A percentile compares a stretch with the other conserved stretches of the same genome.
These are phyloP conservation scores for Anomalospiza imberbis DNA, from an alignment of 2,797 vertebrate genomes.

Conservation along the genomic window DNA sequence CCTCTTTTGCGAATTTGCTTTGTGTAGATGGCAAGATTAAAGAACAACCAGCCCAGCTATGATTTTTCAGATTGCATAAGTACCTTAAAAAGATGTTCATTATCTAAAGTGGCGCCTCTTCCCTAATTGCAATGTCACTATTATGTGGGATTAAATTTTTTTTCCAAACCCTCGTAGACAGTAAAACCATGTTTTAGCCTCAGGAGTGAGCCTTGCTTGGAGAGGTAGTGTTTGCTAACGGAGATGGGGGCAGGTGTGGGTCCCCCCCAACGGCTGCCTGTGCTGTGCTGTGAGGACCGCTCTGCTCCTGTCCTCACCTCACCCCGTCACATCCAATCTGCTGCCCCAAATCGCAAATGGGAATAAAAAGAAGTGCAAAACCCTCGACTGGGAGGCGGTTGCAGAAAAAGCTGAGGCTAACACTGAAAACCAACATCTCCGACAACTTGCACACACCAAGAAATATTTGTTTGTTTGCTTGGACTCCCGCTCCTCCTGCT, in stretches of 20 bases:
- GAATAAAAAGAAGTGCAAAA: not conserved
- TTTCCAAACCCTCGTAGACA: not conserved
- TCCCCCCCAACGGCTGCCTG: not conserved
- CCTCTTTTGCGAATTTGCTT: constrained; percentile 17
- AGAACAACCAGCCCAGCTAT: constrained; percentile 4
- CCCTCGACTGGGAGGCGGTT: not conserved
- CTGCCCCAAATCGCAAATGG: not conserved
- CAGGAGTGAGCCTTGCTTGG: not conserved
- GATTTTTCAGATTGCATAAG: constrained; percentile 44
- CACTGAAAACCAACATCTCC: not conserved
- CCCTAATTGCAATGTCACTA: constrained; percentile 3
- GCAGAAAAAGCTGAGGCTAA: not conserved
- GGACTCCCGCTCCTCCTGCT: not conserved
- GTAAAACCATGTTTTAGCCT: not conserved
- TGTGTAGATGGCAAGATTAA: constrained; percentile 27
- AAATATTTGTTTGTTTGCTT: not conserved
- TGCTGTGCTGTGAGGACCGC: constrained; percentile 1
- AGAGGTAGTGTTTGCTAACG: not conserved
- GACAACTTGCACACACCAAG: not conserved
- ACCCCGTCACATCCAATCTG: constrained; percentile 40
- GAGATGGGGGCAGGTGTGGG: not conserved
- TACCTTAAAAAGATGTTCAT: constrained; percentile 36
- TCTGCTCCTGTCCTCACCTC: constrained; percentile 56
- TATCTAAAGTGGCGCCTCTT: constrained; percentile 28
- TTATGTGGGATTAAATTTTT: not conserved